These are phyloP conservation scores for Petrocephalus zakoni DNA, from an alignment of 2,113 vertebrate genomes.

Conservation along the genomic window DNA sequence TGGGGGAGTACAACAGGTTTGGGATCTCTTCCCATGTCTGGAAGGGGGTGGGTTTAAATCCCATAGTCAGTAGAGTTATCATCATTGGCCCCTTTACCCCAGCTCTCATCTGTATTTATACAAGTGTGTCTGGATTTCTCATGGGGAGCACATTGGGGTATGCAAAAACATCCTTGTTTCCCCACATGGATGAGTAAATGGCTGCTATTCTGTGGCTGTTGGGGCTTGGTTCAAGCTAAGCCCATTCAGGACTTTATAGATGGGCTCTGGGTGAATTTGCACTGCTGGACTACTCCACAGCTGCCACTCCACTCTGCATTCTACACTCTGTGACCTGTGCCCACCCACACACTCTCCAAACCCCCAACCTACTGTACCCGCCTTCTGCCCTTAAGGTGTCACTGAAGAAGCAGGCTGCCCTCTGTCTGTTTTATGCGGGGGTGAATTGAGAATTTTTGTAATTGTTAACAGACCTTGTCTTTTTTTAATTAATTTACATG, in stretches of 20 bases:
- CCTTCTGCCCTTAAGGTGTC: not conserved
- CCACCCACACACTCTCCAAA: not conserved
- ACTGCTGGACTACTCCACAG: not conserved
- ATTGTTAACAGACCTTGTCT: not conserved
- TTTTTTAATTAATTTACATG: constrained; percentile 6
- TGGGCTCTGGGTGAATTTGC: not conserved
- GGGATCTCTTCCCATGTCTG: not conserved
- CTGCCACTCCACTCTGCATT: not conserved
- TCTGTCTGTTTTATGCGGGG: not conserved
- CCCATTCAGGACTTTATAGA: not conserved
- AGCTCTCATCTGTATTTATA: not conserved
- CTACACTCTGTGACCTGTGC: not conserved
- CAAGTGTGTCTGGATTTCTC: not conserved
- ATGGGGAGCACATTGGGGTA: not conserved
- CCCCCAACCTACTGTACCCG: not conserved
- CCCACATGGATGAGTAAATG: not conserved
- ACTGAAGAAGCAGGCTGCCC: not conserved
- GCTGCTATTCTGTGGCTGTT: not conserved
- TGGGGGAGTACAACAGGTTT: not conserved
- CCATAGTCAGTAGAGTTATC: not conserved
- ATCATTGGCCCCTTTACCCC: not conserved
- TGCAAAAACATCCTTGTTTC: not conserved
- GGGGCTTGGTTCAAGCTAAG: not conserved
- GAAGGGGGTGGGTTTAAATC: not conserved
- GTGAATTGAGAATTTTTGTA: not conserved